Evolutionary conservation across 2,888 invertebrate species (phyloP), one percentile per base, ranked within the genome.

Genomic region (Candidula unifasciata): DNA sequence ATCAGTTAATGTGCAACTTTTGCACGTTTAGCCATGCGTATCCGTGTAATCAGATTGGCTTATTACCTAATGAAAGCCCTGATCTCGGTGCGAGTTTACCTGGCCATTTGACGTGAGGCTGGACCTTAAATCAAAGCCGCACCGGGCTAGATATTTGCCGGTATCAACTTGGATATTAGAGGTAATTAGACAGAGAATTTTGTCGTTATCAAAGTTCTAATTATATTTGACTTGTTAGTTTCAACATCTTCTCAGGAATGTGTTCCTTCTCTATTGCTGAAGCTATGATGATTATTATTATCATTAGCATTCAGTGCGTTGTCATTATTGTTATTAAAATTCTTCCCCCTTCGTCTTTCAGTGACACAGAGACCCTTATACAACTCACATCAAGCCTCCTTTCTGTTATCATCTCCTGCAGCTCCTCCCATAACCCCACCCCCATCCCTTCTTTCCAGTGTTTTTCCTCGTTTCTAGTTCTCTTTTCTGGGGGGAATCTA

Each of bases 51-150:
- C 57, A 60, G 60, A 64, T 78, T 35, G 60, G 35, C 64, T 78
- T 64, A 78, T 78, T 35, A n/a, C 64, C 35, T 78, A 78, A 78
- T 78, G 77, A 64, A 78, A 78, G 60, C 77, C 77, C 37, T 78
- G 77, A 78, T 78, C 60, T 64, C 27, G 6, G 24, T 8, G 35
- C 37, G 35, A 27, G 52, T 24, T n/a, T 52, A 64, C 64, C 13
- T 78, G 64, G 37, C 24, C 35, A n/a, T n/a, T 78, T n/a, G 33
- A 64, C 77, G 35, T 35, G 35, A 78, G 64, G 13, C 35, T 8
- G 60, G n/a, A 8, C 64, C 30, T 60, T 60, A 57, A 60, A 77
- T 77, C 60, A 77, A n/a, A 27, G 33, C 57, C 18, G 57, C n/a
- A 52, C n/a, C n/a, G 52, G 0, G 73, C n/a, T 27, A 27, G 52